Percentiles rank a stretch among this genome's conserved stretches.
phyloP scores from a whole-genome alignment of 2,888 invertebrate genomes.

The Pedicia rivosa region DNA sequence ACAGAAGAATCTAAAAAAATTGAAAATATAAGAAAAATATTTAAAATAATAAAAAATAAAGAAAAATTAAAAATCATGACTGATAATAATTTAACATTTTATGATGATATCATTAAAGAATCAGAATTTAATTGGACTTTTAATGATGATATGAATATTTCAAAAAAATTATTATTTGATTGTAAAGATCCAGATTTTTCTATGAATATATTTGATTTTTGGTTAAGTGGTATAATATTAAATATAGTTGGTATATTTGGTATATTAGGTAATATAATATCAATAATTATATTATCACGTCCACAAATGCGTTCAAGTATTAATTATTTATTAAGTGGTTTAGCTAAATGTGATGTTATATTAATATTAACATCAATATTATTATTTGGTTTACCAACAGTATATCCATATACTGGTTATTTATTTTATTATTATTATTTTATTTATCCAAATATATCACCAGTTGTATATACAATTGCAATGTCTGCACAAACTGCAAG shows the following conservation, averaged over 20 bases:
- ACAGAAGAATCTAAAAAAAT: too few species aligned
- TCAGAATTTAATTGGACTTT: too few species aligned
- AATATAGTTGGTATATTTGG: slow-evolving; percentile 70
- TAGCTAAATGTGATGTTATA: slow-evolving; percentile 86
- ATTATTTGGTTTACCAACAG: slow-evolving; percentile 74
- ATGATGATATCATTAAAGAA: too few species aligned
- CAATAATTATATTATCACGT: slow-evolving; percentile 77
- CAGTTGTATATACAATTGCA: slow-evolving; percentile 66
- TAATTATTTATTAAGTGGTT: slow-evolving; percentile 82
- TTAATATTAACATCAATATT: slow-evolving; percentile 73
- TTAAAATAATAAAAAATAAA: too few species aligned
- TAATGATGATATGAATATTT: too few species aligned
- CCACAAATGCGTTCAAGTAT: slow-evolving; percentile 94
- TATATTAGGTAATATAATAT: slow-evolving; percentile 76
- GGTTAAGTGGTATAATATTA: slow-evolving; percentile 66
- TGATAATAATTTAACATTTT: too few species aligned
- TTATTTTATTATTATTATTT: slow-evolving; percentile 63
- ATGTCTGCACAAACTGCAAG: slow-evolving; percentile 85
- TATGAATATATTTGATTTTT: slow-evolving; percentile 50
- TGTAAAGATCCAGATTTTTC: slow-evolving; percentile 19
- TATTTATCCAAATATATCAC: slow-evolving; percentile 66
- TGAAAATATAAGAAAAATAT: too few species aligned
- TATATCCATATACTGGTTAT: slow-evolving; percentile 66
- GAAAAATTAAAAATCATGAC: too few species aligned
- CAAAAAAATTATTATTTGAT: too few species aligned